Percentiles rank a stretch among this genome's conserved stretches.
Conservation (phyloP, 1,140 invertebrate genomes). For the Drosophila parvula region DNA sequence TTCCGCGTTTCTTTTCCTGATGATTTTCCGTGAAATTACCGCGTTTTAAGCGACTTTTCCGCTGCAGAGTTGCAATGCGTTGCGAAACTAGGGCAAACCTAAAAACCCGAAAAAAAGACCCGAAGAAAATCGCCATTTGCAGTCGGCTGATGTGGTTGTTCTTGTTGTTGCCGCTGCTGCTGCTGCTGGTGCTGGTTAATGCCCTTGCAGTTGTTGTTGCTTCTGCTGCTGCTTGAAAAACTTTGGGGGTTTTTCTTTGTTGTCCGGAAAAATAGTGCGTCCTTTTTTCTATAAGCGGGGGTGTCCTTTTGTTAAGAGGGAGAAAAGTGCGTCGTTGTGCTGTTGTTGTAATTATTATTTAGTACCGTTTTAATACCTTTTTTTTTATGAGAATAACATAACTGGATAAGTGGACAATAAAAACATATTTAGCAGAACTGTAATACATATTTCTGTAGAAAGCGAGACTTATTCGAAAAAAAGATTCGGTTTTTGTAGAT, state of each 20-base stretch:
- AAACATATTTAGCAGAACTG: not conserved
- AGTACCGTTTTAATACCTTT: not conserved
- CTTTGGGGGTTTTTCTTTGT: slow-evolving; percentile 31
- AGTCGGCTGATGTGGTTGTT: slow-evolving; percentile 39
- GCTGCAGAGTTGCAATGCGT: slow-evolving; percentile 11
- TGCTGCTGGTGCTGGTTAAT: slow-evolving; percentile 17
- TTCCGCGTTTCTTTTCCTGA: not conserved
- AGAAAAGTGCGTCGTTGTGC: not conserved
- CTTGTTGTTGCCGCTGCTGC: slow-evolving; percentile 26
- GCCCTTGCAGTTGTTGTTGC: slow-evolving; percentile 48
- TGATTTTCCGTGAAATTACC: not conserved
- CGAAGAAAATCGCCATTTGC: slow-evolving; percentile 66
- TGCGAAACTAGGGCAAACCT: slow-evolving; percentile 64
- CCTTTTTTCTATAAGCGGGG: slow-evolving; percentile 1
- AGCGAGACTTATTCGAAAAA: not conserved
- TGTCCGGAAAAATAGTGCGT: slow-evolving; percentile 20
- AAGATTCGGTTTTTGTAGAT: not conserved
- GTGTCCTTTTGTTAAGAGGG: not conserved
- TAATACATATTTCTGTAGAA: not conserved
- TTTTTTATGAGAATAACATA: not conserved
- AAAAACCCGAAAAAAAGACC: slow-evolving; percentile 24
- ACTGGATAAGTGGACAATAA: not conserved
- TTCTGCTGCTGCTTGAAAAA: slow-evolving; percentile 19
- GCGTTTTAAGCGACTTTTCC: slow-evolving; percentile 19
- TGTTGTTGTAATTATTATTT: slow-evolving; percentile 2